Evolutionary conservation across 2,113 vertebrate species (phyloP), one percentile per base, ranked within the genome.

Genomic region (Dasyornis broadbenti): DNA sequence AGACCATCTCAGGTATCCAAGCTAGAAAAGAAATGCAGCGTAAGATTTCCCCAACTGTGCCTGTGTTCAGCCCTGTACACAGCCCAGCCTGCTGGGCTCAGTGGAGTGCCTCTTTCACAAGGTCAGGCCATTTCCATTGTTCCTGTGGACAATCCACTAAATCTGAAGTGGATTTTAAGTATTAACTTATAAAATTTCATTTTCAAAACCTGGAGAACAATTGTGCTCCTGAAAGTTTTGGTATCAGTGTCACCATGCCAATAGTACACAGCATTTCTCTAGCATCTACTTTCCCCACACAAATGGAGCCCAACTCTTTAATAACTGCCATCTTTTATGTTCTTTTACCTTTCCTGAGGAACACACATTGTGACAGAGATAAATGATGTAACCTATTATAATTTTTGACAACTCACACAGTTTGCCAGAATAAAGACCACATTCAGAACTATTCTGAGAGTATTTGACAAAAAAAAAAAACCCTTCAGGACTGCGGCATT

Each of bases 91-190:
- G 44, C 42, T 53, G 39, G 13, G 24, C 33, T 47, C 50, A 53
- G n/a, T 0, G 0, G 9, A 37, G 16, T 2, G 20, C 12, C n/a
- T 31, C 50, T 49, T 65, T 14, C 37, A 47, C 19, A 28, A 21
- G 33, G 19, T 20, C 81, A 63, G 42, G 30, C 33, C 45, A 14
- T 6, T 47, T 27, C 49, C 37, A 26, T 28, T 24, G 22, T 12
- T 52, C 17, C 19, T 2, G 1, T n/a, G 45, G 42, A 60, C 47
- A 77, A 22, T 24, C 53, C 20, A n/a, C 44, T 82, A 35, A 80
- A 85, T 23, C 3, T 50, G 37, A 64, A 90, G 63, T 60, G 16
- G 19, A 72, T 63, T 70, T 81, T 30, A 68, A 61, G 27, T 76
- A 44, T 28, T 52, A 61, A 35, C 42, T 37, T 44, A 8, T 6